phyloP scores from a whole-genome alignment of 2,797 vertebrate genomes.

The Alosa sapidissima region DNA sequence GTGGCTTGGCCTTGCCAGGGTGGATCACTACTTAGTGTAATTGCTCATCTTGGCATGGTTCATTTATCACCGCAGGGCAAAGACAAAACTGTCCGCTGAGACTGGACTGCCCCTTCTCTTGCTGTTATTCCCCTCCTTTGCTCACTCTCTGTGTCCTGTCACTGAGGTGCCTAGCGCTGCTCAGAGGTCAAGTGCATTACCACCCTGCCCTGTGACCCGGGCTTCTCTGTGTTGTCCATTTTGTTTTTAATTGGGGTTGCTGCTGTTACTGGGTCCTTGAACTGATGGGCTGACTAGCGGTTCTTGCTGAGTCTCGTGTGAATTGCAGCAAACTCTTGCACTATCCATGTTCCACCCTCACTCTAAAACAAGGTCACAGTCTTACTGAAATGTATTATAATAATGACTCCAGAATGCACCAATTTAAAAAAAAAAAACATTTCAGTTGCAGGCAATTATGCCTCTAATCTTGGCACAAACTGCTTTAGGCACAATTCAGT shows the following conservation, averaged over 20 bases:
- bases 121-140: neutral
- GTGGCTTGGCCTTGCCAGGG: neutral
- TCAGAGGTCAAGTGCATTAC: slow-evolving; percentile 44
- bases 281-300: neutral
- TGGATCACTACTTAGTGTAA: slow-evolving; percentile 35
- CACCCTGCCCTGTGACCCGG: neutral
- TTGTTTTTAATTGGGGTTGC: slow-evolving; percentile 15
- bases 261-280: neutral
- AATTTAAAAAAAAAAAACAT: neutral
- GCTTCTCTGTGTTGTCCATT: slow-evolving; percentile 8
- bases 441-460: neutral
- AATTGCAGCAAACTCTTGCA: neutral
- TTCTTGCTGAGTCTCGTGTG: slow-evolving; percentile 18
- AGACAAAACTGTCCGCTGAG: neutral
- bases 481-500: slow-evolving; percentile 8
- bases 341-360: neutral
- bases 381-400: neutral
- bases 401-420: neutral
- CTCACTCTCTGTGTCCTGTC: slow-evolving; percentile 22
- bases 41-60: slow-evolving; percentile 32
- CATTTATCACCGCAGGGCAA: slow-evolving; percentile 19
- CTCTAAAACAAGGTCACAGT: neutral
- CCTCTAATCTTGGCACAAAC: neutral
- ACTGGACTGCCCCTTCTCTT: neutral
- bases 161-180: neutral